Conservation (phyloP, 2,888 invertebrate species). For the Cryptophagus acutangulus region DNA sequence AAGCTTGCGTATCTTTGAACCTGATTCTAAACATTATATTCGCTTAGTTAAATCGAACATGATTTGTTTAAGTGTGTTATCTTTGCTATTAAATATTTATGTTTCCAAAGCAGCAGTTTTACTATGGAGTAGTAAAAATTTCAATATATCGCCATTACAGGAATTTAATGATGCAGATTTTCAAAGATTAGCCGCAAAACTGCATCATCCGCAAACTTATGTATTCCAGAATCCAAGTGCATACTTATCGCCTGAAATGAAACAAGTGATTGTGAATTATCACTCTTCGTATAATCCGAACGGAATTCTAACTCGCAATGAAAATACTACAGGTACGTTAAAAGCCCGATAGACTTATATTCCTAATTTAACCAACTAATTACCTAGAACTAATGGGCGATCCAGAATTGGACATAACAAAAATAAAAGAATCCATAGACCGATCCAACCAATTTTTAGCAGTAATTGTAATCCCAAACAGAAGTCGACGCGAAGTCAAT, state of each 20-base stretch:
- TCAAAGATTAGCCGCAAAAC: slow-evolving; percentile 30
- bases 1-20: no score
- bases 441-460: slow-evolving; percentile 21
- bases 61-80: not conserved
- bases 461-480: slow-evolving; percentile 21
- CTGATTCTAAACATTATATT: no score
- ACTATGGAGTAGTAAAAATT: slow-evolving; percentile 35
- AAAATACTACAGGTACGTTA: slow-evolving; percentile 37
- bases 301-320: slow-evolving; percentile 35
- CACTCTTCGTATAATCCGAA: slow-evolving; percentile 41
- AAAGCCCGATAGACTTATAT: not conserved
- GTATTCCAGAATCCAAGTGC: slow-evolving; percentile 35
- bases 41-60: no score
- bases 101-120: slow-evolving; percentile 30
- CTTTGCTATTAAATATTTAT: slow-evolving; percentile 16
- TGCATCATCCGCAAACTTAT: slow-evolving; percentile 37
- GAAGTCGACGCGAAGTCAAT: slow-evolving; percentile 18
- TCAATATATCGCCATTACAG: slow-evolving; percentile 40
- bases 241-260: slow-evolving; percentile 32
- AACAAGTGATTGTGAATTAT: slow-evolving; percentile 33
- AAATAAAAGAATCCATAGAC: slow-evolving; percentile 15
- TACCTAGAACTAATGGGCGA: slow-evolving; percentile 26
- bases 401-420: slow-evolving; percentile 15
- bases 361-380: slow-evolving; percentile 2
- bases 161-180: slow-evolving; percentile 40